phyloP scores from a whole-genome alignment of 2,797 vertebrate species.

The Cyprinella venusta region DNA sequence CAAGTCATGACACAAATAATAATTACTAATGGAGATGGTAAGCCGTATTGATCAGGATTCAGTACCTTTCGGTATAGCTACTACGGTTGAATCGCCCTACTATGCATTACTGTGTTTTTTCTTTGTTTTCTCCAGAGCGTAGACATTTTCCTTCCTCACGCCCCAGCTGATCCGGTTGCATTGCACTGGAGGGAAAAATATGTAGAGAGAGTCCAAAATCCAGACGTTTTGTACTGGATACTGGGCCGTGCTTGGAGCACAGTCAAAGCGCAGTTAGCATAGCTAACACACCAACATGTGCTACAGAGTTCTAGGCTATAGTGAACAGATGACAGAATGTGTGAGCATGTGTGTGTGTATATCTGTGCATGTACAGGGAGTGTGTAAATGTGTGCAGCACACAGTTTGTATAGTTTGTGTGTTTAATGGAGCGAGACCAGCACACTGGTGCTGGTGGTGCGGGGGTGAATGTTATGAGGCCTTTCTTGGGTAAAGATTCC shows the following conservation, averaged over 20 bases:
- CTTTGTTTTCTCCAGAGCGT: constrained; percentile 66
- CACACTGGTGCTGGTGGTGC: constrained; percentile 55
- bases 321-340: constrained; percentile 51
- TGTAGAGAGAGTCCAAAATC: constrained; percentile 63
- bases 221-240: constrained; percentile 61
- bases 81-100: constrained; percentile 71
- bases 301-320: constrained; percentile 53
- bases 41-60: constrained; percentile 59
- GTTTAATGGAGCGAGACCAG: constrained; percentile 70
- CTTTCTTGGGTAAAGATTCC: constrained; percentile 75
- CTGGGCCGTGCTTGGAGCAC: constrained; percentile 60
- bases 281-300: constrained; percentile 60
- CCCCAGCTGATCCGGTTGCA: constrained; percentile 66
- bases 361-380: constrained; percentile 58
- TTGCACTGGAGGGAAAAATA: constrained; percentile 71
- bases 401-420: constrained; percentile 54
- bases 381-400: constrained; percentile 44
- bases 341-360: constrained; percentile 37
- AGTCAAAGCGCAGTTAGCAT: constrained; percentile 61
- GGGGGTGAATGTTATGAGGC: constrained; percentile 39
- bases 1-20: constrained; percentile 60
- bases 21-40: constrained; percentile 68
- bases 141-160: constrained; percentile 65
- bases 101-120: constrained; percentile 70
- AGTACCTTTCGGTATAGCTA: constrained; percentile 68